phyloP scores from a whole-genome alignment of 2,113 vertebrate genomes.

The Tiliqua scincoides region DNA sequence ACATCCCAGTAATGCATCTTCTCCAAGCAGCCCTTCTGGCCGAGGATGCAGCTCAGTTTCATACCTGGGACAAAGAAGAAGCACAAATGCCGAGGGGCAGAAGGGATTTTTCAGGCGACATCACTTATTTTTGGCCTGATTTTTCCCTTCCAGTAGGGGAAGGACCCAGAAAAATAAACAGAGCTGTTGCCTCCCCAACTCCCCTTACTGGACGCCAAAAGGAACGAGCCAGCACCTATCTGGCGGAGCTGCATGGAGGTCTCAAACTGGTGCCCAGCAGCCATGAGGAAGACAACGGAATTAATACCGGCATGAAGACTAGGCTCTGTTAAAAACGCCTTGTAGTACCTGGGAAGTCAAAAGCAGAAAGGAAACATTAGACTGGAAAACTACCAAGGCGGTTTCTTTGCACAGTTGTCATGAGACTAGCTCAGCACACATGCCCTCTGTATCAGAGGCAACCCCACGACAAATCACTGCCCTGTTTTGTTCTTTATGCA shows the following conservation, averaged over 20 bases:
- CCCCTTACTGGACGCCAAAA: background rate
- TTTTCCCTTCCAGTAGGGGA: background rate
- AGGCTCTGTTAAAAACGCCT: constrained; percentile 87
- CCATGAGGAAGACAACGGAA: constrained; percentile 85
- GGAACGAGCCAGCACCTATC: constrained; percentile 74
- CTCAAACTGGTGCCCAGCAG: constrained; percentile 84
- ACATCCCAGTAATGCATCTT: constrained; percentile 96
- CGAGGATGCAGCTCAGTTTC: constrained; percentile 86
- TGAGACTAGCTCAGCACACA: background rate
- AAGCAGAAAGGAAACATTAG: background rate
- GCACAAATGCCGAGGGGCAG: too few species aligned
- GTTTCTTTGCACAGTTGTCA: accelerated
- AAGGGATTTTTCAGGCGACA: background rate
- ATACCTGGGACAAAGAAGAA: constrained; percentile 73
- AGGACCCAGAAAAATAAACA: background rate
- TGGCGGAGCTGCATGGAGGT: constrained; percentile 84
- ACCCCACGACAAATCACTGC: background rate
- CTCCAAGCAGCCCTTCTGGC: constrained; percentile 86
- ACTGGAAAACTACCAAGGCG: accelerated
- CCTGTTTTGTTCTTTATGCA: background rate
- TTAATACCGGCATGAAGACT: constrained; percentile 90
- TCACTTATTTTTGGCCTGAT: too few species aligned
- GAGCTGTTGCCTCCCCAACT: too few species aligned
- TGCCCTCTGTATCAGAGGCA: background rate
- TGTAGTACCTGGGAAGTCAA: constrained; percentile 82